Conservation (phyloP, 2,888 invertebrate genomes). For the Palloptera scutellata region DNA sequence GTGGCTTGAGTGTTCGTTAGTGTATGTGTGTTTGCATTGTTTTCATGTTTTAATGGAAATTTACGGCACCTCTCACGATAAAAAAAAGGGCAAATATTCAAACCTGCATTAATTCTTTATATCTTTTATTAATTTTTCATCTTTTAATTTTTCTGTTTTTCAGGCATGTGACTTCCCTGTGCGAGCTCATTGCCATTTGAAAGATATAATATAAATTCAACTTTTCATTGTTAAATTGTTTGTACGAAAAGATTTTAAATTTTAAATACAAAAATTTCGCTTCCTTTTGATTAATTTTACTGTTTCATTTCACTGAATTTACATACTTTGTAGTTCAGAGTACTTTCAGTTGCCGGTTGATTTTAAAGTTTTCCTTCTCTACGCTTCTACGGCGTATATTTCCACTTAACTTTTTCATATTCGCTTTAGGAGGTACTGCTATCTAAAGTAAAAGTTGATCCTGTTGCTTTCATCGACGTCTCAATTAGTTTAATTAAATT, state of each 20-base stretch:
- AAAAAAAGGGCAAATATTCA: too few relatives aligned
- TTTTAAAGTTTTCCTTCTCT: background rate
- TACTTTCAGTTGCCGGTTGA: background rate
- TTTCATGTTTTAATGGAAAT: background rate
- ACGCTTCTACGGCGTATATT: background rate
- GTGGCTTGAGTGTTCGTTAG: background rate
- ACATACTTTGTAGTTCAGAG: background rate
- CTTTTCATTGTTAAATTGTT: background rate
- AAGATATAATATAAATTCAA: background rate
- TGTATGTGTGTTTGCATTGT: background rate
- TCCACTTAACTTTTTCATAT: background rate
- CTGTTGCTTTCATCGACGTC: background rate
- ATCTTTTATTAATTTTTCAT: background rate
- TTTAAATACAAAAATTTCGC: too few relatives aligned
- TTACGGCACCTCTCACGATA: too few relatives aligned
- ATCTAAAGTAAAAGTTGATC: background rate
- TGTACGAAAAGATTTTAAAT: too few relatives aligned
- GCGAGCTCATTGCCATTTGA: slow-evolving; percentile 29
- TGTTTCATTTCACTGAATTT: too few relatives aligned
- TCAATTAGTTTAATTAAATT: slow-evolving; percentile 20
- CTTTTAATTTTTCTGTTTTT: background rate
- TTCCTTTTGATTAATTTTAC: too few relatives aligned
- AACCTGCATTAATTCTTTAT: too few relatives aligned
- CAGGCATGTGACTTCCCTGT: slow-evolving; percentile 34
- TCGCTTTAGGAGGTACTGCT: background rate